Base-by-base conservation (phyloP, 2,113 vertebrate genomes). In the Paraplagusia blochii region DNA sequence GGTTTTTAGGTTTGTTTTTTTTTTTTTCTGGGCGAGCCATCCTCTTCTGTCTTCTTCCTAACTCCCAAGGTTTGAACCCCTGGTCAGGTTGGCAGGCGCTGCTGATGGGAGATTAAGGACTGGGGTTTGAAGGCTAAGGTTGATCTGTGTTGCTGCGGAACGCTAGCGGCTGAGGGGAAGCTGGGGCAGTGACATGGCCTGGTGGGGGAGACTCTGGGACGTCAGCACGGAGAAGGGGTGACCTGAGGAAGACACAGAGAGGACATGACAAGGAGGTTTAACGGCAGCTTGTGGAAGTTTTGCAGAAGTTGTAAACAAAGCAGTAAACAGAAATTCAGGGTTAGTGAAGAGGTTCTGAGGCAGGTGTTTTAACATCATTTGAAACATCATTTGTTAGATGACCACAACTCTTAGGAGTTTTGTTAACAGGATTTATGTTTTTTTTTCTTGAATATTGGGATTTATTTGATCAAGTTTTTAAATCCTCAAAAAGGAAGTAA, bases 141-240 rank as follows among this genome's bases (percentile, higher is more conserved):
- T 63, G 42, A 8, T 7, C 1, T 14, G 59, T 62, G 60, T 57
- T 58, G 10, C 29, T 35, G 63, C 39, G 63, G 56, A 60, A 58
- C 6, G 56, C 80, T 94, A 93, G 88, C 87, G 92, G 87, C 93
- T 91, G 79, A 92, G 93, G 78, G 94, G 92, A 79, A 93, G 90
- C 67, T 92, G 89, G 17, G 92, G 88, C 50, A 91, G 74, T 11
- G 91, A 89, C 93, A 86, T 62, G 86, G 93, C 90, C 90, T 93
- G 92, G 51, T 88, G 92, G 61, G 90, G 87, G 80, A 90, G 89
- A 52, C 90, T 80, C 76, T 87, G 87, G 33, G 92, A 88, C n/a
- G 87, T 96, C 88, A 98, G 86, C 90, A 99, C 87, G 77, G 97
- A 89, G 91, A 99, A 92, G 82, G 95, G 94, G 90, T 97, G 93